Evolutionary conservation across 1,140 invertebrate species (phyloP).

Genomic region (Zophobas atratus): DNA sequence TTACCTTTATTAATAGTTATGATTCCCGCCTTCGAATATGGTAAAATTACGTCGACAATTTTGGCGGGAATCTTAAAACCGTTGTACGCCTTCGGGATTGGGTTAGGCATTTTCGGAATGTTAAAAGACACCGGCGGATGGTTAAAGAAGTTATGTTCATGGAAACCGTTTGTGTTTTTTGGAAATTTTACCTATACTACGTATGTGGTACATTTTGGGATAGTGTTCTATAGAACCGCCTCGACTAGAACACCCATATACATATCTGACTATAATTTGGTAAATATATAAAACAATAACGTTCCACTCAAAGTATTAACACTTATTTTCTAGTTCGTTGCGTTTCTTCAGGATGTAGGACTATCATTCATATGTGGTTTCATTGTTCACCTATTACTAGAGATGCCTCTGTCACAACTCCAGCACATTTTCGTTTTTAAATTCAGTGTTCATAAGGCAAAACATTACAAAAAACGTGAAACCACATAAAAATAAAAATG

Average conservation of each 20-base stretch:
- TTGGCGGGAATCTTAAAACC: conserved; percentile 54
- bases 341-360: conserved; percentile 51
- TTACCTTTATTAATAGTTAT: conserved; percentile 46
- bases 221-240: conserved; percentile 54
- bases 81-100: conserved; percentile 56
- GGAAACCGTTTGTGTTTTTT: conserved; percentile 53
- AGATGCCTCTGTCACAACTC: conserved; percentile 53
- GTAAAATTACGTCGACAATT: conserved; percentile 44
- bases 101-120: conserved; percentile 57
- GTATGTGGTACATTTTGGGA: conserved; percentile 55
- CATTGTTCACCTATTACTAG: conserved; percentile 53
- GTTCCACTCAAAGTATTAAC: conserved; percentile 13
- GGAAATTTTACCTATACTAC: conserved; percentile 58
- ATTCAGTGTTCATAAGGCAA: conserved; percentile 16
- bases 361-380: conserved; percentile 54
- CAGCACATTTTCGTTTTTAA: conserved; percentile 56
- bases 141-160: conserved; percentile 54
- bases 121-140: conserved; percentile 47
- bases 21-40: conserved; percentile 42
- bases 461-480: no score
- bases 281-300: conserved; percentile 32
- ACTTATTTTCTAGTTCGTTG: conserved; percentile 50
- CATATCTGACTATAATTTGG: conserved; percentile 52
- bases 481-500: no score
- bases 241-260: conserved; percentile 32